phyloP scores from a whole-genome alignment of 1,140 invertebrate species.

The Meloidogyne hapla region DNA sequence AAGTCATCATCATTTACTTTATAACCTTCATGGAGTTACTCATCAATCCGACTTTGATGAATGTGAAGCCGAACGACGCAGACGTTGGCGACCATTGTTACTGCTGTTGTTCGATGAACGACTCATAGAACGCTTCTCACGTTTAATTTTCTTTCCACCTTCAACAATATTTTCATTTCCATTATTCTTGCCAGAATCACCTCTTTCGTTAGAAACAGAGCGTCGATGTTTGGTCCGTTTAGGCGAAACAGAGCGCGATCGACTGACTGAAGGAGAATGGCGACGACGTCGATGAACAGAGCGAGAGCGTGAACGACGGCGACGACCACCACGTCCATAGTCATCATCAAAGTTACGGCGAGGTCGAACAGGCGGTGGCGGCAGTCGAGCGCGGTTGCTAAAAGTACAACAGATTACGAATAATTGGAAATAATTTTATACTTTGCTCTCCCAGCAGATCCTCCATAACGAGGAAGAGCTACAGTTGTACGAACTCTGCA shows the following conservation, averaged over 20 bases:
- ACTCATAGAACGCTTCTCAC: no score
- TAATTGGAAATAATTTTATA: background rate
- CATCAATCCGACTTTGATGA: no score
- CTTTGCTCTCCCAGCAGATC: background rate
- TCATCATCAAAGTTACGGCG: constrained; percentile 27
- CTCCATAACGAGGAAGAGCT: constrained; percentile 33
- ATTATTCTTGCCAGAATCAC: no score
- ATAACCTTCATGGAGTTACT: no score
- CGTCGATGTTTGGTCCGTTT: no score
- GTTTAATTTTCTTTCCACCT: no score
- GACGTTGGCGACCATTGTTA: no score
- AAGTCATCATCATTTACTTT: no score
- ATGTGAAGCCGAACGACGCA: no score
- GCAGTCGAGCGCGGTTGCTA: constrained; percentile 24
- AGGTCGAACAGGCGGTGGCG: constrained; percentile 22
- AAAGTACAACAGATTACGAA: background rate
- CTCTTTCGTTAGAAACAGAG: no score
- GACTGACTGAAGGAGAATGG: constrained; percentile 16
- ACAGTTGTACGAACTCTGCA: constrained; percentile 36
- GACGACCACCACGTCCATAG: constrained; percentile 6
- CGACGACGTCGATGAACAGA: background rate
- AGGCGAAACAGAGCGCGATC: constrained; percentile 18
- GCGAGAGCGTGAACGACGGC: constrained; percentile 26
- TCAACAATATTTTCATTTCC: no score
- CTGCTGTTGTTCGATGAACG: no score